Conservation (phyloP, 2,888 invertebrate genomes). For the Merodon equestris region DNA sequence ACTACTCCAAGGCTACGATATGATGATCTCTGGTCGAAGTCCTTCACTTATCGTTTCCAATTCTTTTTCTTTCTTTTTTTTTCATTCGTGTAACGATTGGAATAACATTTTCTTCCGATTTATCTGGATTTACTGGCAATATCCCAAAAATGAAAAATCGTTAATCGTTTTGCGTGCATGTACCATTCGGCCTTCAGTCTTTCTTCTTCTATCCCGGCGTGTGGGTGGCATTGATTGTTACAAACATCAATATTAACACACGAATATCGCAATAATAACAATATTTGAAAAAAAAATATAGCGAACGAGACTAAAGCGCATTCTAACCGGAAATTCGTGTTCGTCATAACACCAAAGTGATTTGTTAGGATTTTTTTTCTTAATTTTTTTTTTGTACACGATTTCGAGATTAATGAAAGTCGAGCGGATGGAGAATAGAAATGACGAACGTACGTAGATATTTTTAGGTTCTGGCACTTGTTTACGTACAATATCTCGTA, state of each 20-base stretch:
- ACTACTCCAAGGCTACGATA: too few species aligned
- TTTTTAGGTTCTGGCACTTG: too few species aligned
- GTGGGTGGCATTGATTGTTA: slow-evolving; percentile 42
- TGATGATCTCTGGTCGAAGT: too few species aligned
- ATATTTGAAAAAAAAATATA: slow-evolving; percentile 9
- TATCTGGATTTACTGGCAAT: slow-evolving; percentile 39
- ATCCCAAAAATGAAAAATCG: slow-evolving; percentile 36
- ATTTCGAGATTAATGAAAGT: too few species aligned
- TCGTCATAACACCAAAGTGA: slow-evolving; percentile 31
- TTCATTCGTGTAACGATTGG: slow-evolving; percentile 9
- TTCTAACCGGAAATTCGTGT: slow-evolving; percentile 38
- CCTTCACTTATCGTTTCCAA: too few species aligned
- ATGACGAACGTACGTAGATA: too few species aligned
- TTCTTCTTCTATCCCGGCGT: not conserved
- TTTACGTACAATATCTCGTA: too few species aligned
- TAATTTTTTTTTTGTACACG: too few species aligned
- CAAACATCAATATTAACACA: not conserved
- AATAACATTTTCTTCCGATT: slow-evolving; percentile 19
- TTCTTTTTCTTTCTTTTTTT: not conserved
- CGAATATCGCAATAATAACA: slow-evolving; percentile 2
- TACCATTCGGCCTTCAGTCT: slow-evolving; percentile 14
- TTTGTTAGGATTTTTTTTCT: slow-evolving; percentile 16
- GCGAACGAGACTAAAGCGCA: not conserved
- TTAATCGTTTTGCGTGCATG: slow-evolving; percentile 38
- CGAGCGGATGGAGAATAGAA: too few species aligned